A percentile compares a stretch with the other conserved stretches of the same genome.
These are phyloP conservation scores for Semnornis frantzii DNA, from an alignment of 2,113 vertebrate genomes.

Conservation along the genomic window DNA sequence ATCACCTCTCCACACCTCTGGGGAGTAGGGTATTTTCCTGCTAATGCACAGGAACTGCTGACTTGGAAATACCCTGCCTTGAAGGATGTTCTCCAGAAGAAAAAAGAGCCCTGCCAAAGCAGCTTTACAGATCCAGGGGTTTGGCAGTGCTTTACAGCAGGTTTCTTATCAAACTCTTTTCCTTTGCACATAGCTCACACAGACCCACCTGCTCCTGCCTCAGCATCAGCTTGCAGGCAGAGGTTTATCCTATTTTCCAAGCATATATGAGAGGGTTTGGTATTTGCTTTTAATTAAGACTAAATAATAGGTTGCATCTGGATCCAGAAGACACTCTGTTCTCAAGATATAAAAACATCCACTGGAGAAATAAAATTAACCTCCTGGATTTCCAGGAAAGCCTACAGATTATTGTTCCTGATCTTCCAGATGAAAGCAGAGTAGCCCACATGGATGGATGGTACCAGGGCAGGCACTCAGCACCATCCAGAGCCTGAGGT, in stretches of 20 bases:
- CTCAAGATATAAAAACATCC: not conserved
- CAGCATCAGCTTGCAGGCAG: not conserved
- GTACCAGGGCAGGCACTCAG: not conserved
- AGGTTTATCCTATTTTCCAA: not conserved
- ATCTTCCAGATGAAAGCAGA: not conserved
- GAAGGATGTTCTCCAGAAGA: not conserved
- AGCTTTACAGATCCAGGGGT: not conserved
- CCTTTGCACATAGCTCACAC: not conserved
- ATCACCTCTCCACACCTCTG: not conserved
- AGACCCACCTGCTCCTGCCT: not conserved
- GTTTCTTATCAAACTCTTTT: not conserved
- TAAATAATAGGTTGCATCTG: not conserved
- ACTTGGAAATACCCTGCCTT: not conserved
- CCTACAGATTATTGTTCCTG: not conserved
- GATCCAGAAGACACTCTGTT: not conserved
- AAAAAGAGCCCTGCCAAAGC: constrained; percentile 1
- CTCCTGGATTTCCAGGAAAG: not conserved
- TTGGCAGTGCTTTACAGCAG: not conserved
- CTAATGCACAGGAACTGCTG: not conserved
- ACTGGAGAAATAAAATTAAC: not conserved
- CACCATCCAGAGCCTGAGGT: not conserved
- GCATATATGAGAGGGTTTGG: not conserved
- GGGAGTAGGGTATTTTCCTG: constrained; percentile 9
- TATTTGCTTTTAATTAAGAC: constrained; percentile 42
- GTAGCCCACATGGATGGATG: rapidly evolving